Percentiles rank a stretch among this genome's conserved stretches.
These are phyloP conservation scores for Botia kubotai DNA, from an alignment of 2,797 vertebrate genomes.

Conservation along the genomic window DNA sequence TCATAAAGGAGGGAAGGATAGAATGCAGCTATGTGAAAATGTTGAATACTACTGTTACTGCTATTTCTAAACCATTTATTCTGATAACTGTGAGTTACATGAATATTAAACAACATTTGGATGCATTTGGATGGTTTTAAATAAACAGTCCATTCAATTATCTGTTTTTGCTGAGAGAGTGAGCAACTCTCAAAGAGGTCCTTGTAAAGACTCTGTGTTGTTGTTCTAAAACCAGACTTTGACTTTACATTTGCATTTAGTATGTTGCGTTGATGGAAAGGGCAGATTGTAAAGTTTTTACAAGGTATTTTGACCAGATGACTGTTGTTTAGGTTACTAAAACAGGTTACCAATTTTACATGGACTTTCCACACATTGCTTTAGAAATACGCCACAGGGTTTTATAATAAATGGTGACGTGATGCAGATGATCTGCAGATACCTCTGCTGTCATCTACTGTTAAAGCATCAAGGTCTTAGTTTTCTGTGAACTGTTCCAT, in stretches of 20 bases:
- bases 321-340: not conserved
- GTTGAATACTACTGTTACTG: not conserved
- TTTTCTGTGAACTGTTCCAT: not conserved
- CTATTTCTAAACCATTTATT: not conserved
- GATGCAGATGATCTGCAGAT: not conserved
- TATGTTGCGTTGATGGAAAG: not conserved
- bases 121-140: too few species aligned
- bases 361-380: not conserved
- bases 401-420: not conserved
- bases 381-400: not conserved
- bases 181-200: too few species aligned
- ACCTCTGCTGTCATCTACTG: not conserved
- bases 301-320: not conserved
- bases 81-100: not conserved
- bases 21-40: not conserved
- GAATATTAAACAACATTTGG: not conserved
- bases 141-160: not conserved
- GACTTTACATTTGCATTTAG: not conserved
- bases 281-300: not conserved
- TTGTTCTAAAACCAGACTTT: not conserved
- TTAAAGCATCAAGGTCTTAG: slow-evolving; percentile 13
- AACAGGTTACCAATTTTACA: not conserved
- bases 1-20: not conserved
- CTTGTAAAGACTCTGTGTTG: not conserved
- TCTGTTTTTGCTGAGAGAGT: not conserved